These are phyloP conservation scores for Muricea muricata DNA, from an alignment of 92 coral and sea anemone genomes.

Conservation along the genomic window DNA sequence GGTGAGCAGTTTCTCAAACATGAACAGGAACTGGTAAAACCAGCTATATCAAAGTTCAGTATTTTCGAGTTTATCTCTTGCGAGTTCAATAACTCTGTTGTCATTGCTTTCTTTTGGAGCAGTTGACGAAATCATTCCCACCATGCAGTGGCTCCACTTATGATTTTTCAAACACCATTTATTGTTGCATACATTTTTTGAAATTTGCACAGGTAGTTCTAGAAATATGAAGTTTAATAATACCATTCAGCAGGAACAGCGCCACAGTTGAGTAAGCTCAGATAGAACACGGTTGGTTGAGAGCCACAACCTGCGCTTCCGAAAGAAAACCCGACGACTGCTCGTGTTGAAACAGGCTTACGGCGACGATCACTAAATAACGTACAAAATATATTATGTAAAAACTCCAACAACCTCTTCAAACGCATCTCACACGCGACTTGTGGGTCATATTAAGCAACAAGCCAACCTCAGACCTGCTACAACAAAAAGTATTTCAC, in stretches of 20 bases:
- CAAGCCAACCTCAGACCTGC: background rate
- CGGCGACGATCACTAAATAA: constrained; percentile 83
- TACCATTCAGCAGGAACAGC: constrained; percentile 95
- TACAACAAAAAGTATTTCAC: too few species aligned
- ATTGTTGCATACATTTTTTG: too few species aligned
- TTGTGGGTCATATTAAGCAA: background rate
- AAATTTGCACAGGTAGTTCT: background rate
- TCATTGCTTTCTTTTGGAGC: too few species aligned
- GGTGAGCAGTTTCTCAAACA: too few species aligned
- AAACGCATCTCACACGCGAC: too few species aligned
- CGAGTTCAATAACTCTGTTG: too few species aligned
- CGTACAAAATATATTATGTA: background rate
- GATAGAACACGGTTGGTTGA: constrained; percentile 74
- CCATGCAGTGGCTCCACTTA: too few species aligned
- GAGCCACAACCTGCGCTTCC: constrained; percentile 84
- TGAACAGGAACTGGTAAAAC: too few species aligned
- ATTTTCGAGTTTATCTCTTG: too few species aligned
- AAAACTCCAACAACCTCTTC: background rate
- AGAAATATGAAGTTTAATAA: background rate
- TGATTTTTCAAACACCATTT: too few species aligned
- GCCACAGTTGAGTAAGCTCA: constrained; percentile 88
- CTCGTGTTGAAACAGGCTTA: constrained; percentile 92
- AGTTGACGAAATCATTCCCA: too few species aligned
- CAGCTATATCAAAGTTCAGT: too few species aligned
- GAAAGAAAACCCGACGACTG: constrained; percentile 91